Evolutionary conservation across 2,113 vertebrate genomes (phyloP).

Genomic region (Galemys pyrenaicus): DNA sequence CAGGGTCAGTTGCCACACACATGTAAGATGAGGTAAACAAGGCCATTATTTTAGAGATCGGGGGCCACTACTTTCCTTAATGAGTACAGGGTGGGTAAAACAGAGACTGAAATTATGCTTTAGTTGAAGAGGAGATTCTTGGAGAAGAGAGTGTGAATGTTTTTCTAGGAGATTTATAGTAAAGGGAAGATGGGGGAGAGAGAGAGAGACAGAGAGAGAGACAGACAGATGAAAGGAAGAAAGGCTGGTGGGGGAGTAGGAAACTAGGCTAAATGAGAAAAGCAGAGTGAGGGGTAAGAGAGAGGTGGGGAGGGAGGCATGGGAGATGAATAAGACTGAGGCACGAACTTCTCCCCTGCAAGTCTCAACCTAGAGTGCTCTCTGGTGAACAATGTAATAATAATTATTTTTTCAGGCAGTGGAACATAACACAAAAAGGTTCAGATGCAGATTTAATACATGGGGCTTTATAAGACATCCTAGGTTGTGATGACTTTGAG

Average conservation of each 20-base stretch:
- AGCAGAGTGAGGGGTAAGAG: too few relatives aligned
- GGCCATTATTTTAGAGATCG: not conserved
- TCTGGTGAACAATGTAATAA: not conserved
- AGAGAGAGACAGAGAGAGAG: not conserved
- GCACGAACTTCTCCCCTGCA: not conserved
- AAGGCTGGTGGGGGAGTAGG: too few relatives aligned
- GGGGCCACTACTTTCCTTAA: not conserved
- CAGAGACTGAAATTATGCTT: not conserved
- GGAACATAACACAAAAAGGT: not conserved
- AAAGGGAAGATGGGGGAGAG: not conserved
- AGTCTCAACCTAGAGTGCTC: not conserved
- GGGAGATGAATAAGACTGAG: rapidly evolving
- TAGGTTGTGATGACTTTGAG: not conserved
- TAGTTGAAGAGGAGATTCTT: not conserved
- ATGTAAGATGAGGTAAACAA: not conserved
- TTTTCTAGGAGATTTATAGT: not conserved
- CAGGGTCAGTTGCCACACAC: not conserved
- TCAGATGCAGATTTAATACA: not conserved
- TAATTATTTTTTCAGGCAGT: not conserved
- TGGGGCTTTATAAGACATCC: not conserved
- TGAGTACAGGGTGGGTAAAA: not conserved
- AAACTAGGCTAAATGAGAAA: too few relatives aligned
- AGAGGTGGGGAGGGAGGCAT: not conserved
- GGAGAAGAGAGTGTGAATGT: not conserved
- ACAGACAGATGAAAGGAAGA: not conserved